phyloP scores from a whole-genome alignment of 2,888 invertebrate species.

The Neoitamus cyanurus region DNA sequence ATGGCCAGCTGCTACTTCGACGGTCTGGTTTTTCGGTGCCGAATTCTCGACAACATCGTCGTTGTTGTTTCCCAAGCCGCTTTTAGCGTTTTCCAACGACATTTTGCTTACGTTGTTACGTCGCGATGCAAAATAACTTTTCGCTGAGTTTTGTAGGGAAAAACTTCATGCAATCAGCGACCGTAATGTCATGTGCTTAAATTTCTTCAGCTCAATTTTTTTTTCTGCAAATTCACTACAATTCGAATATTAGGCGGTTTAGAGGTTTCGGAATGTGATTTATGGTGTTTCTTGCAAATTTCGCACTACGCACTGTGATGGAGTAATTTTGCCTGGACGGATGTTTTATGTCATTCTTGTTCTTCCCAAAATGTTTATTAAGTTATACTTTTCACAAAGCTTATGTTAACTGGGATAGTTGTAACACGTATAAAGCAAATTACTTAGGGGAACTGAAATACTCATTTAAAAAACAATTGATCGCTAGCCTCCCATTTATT shows the following conservation, averaged over 20 bases:
- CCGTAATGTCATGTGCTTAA: not conserved
- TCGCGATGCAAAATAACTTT: not conserved
- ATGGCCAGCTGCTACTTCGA: not conserved
- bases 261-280: not conserved
- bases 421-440: too few relatives aligned
- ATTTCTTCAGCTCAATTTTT: not conserved
- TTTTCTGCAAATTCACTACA: not conserved
- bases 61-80: not conserved
- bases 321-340: not conserved
- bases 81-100: slow-evolving; percentile 31
- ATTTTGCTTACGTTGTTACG: slow-evolving; percentile 23
- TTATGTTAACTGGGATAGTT: not conserved
- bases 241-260: not conserved
- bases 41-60: not conserved
- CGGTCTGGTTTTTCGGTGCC: not conserved
- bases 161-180: not conserved
- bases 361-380: not conserved
- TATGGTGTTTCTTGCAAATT: not conserved
- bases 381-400: not conserved
- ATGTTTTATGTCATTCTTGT: not conserved
- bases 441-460: too few relatives aligned
- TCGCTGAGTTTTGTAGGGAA: not conserved
- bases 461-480: too few relatives aligned
- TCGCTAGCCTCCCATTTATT: too few relatives aligned
- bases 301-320: not conserved